Evolutionary conservation across 2,888 invertebrate species (phyloP).

Genomic region (Sminthurides aquaticus): DNA sequence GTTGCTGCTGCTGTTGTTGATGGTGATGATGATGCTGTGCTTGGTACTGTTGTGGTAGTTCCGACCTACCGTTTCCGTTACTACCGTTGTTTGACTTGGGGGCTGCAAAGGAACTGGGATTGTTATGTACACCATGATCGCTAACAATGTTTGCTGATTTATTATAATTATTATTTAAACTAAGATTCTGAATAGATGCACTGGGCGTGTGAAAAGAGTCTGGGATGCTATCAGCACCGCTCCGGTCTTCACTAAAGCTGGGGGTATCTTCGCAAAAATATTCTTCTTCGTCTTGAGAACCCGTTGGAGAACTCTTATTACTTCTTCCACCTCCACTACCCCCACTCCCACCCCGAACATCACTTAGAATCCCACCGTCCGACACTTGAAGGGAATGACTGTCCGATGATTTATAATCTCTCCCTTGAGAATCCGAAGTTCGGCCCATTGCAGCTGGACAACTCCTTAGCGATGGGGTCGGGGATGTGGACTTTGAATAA

Average conservation of each 20-base stretch:
- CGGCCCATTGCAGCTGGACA: constrained; percentile 12
- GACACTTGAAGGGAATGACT: not conserved
- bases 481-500: constrained; percentile 11
- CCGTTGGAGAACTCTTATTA: not conserved
- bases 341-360: not conserved
- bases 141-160: too few species aligned
- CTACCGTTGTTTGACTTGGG: not conserved
- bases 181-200: constrained; percentile 37
- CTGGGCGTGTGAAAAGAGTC: constrained; percentile 37
- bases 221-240: constrained; percentile 17
- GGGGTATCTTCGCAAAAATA: constrained; percentile 13
- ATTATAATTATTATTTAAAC: constrained; percentile 5
- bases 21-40: not conserved
- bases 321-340: not conserved
- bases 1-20: not conserved
- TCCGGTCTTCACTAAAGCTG: constrained; percentile 21
- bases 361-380: not conserved
- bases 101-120: not conserved
- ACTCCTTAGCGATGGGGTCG: constrained; percentile 13
- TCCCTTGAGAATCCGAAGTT: not conserved
- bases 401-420: not conserved
- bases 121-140: not conserved
- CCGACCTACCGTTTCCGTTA: not conserved
- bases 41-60: not conserved
- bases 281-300: constrained; percentile 13